phyloP scores from a whole-genome alignment of 2,113 vertebrate species.

The Crotalus tigris region DNA sequence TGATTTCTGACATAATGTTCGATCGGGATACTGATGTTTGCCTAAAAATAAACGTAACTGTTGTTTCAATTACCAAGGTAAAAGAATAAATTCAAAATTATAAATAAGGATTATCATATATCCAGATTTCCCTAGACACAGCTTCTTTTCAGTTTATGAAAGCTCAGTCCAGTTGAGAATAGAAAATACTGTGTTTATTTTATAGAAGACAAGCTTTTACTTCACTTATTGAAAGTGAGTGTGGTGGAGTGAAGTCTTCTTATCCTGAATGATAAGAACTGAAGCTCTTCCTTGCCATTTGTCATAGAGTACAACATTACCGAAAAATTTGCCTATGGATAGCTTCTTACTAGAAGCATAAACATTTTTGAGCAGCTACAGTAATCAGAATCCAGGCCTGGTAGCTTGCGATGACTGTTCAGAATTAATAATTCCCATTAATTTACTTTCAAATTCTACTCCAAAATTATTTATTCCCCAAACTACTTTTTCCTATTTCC shows the following conservation, averaged over 20 bases:
- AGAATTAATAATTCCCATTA: background rate
- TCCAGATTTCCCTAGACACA: background rate
- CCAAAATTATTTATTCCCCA: background rate
- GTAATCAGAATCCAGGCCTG: background rate
- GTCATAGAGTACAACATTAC: background rate
- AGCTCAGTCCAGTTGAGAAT: background rate
- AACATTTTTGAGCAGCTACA: background rate
- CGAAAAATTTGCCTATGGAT: background rate
- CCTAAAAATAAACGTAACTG: background rate
- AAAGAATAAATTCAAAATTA: background rate
- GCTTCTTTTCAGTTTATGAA: background rate
- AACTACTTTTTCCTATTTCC: background rate
- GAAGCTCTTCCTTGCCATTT: background rate
- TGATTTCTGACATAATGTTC: fast-evolving
- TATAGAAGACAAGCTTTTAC: background rate
- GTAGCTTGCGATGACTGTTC: background rate
- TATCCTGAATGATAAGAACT: background rate
- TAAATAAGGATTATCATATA: background rate
- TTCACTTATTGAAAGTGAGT: background rate
- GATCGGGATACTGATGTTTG: background rate
- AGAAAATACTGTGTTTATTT: background rate
- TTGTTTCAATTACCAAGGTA: background rate
- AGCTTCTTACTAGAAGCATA: background rate
- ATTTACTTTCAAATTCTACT: background rate
- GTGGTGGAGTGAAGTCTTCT: background rate